Conservation (phyloP, 2,113 vertebrate genomes). For the Urocynchramus pylzowi region DNA sequence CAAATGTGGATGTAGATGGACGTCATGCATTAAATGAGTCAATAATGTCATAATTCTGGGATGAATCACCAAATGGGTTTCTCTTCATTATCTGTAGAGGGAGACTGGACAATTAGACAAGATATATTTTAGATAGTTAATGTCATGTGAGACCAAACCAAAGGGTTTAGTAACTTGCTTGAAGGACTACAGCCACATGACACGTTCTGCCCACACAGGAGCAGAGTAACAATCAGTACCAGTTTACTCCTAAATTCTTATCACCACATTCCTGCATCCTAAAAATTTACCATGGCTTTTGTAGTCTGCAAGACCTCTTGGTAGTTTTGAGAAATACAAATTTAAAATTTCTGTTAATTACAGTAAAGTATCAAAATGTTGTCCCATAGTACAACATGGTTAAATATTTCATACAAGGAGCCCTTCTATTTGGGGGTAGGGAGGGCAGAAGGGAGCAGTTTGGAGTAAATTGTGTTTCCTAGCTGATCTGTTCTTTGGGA, state of each 20-base stretch:
- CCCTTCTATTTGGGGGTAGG: fast-evolving
- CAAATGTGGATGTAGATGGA: background rate
- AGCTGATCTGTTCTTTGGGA: background rate
- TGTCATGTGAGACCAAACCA: background rate
- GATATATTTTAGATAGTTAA: background rate
- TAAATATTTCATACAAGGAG: background rate
- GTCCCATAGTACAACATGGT: background rate
- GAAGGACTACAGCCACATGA: background rate
- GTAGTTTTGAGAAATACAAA: background rate
- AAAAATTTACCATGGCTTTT: background rate
- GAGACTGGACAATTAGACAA: background rate
- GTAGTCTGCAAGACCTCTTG: background rate
- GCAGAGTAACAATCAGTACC: background rate
- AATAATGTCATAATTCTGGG: background rate
- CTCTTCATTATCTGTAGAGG: background rate
- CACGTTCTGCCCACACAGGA: fast-evolving
- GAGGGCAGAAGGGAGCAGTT: background rate
- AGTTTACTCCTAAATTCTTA: background rate
- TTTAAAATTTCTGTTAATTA: background rate
- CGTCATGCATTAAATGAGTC: background rate
- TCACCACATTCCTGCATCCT: background rate
- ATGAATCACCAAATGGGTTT: background rate
- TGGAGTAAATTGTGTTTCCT: background rate
- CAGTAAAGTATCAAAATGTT: no score
- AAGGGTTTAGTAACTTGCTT: background rate